Conservation (phyloP, 1,140 invertebrate genomes). For the Octopus bimaculoides region DNA sequence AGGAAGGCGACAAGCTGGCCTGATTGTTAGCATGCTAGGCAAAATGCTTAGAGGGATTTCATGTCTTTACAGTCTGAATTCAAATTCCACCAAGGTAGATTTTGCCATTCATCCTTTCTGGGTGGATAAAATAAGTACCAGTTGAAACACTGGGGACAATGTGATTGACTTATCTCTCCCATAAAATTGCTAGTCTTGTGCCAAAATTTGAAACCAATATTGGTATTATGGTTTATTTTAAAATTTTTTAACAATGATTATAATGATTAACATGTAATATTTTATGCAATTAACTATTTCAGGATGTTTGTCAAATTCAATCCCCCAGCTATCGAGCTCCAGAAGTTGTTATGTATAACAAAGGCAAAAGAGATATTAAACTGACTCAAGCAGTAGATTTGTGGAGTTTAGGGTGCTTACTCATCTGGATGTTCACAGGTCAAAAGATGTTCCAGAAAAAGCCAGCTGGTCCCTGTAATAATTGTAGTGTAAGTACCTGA, state of each 20-base stretch:
- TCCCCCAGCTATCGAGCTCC: constrained; percentile 12
- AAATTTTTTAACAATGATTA: not conserved
- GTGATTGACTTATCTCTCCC: too few relatives aligned
- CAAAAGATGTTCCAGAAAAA: constrained; percentile 11
- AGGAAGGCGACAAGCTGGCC: too few relatives aligned
- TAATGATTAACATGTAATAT: not conserved
- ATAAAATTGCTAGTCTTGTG: too few relatives aligned
- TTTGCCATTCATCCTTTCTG: too few relatives aligned
- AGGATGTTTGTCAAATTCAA: constrained; percentile 12
- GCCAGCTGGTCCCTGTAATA: not conserved
- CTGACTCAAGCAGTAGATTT: constrained; percentile 11
- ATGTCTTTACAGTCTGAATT: too few relatives aligned
- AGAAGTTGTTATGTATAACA: constrained; percentile 6
- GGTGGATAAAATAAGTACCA: too few relatives aligned
- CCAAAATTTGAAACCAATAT: not conserved
- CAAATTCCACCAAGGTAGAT: too few relatives aligned
- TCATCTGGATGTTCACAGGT: constrained; percentile 15
- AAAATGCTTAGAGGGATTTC: too few relatives aligned
- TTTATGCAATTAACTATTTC: not conserved
- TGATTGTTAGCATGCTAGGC: too few relatives aligned
- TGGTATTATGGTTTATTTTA: not conserved
- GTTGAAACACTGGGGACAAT: too few relatives aligned
- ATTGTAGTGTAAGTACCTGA: not conserved
- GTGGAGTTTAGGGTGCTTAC: constrained; percentile 13
- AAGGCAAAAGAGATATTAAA: not conserved